A percentile compares a stretch with the other conserved stretches of the same genome.
Conservation (phyloP, 2,797 vertebrate genomes). For the Sebastes aleutianus region DNA sequence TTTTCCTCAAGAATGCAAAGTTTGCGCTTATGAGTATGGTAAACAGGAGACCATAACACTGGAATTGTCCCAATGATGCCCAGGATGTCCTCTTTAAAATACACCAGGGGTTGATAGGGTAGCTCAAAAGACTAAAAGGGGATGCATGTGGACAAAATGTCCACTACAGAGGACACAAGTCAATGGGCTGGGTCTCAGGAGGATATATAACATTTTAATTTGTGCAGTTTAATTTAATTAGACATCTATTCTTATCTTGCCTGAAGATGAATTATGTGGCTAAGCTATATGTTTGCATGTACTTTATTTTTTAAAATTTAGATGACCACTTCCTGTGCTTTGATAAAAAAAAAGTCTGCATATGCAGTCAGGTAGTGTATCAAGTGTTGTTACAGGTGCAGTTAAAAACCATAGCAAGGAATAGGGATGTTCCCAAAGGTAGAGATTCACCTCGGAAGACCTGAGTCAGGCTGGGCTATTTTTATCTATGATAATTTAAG, state of each 20-base stretch:
- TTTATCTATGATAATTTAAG: conserved; percentile 15
- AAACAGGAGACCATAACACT: no score
- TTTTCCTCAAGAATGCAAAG: no score
- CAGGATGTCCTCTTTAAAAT: no score
- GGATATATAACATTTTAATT: background rate
- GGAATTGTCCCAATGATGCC: no score
- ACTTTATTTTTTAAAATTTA: background rate
- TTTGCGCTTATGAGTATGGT: no score
- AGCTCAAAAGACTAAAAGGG: no score
- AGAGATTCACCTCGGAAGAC: background rate
- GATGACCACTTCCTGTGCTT: background rate
- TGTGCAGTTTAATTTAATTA: background rate
- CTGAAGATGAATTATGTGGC: background rate
- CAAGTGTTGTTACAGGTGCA: background rate
- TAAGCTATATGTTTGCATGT: background rate
- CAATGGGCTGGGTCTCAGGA: no score
- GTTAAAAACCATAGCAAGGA: background rate
- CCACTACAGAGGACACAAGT: no score
- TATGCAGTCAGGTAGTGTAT: background rate
- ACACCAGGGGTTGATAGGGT: no score
- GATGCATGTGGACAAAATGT: no score
- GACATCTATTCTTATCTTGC: background rate
- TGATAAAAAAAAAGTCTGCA: background rate
- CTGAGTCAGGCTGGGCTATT: conserved; percentile 17
- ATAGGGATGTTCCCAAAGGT: background rate